A percentile compares a stretch with the other conserved stretches of the same genome.
Evolutionary conservation across 2,113 vertebrate species (phyloP).

Genomic region (Elgaria multicarinata): DNA sequence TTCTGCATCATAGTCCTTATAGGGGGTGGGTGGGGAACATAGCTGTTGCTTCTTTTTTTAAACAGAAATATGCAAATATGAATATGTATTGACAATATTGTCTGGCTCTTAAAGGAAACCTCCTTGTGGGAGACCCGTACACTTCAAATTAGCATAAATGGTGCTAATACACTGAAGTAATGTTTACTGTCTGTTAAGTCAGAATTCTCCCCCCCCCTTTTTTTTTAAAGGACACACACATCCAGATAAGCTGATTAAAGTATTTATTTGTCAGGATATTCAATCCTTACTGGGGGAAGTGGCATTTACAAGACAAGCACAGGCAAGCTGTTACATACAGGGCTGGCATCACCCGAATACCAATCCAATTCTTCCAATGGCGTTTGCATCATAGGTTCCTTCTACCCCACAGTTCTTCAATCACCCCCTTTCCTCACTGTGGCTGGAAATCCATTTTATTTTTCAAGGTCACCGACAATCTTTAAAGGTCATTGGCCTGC

Average conservation of each 20-base stretch:
- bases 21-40: not conserved
- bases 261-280: conserved; percentile 48
- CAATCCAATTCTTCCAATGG: conserved; percentile 59
- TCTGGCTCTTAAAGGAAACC: fast-evolving
- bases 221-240: conserved; percentile 28
- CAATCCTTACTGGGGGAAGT: not conserved
- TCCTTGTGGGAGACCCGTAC: not conserved
- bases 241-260: conserved; percentile 61
- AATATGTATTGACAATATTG: not conserved
- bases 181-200: conserved; percentile 60
- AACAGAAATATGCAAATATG: not conserved
- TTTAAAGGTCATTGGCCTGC: not conserved
- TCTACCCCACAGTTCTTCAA: conserved; percentile 44
- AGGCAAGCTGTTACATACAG: conserved; percentile 62
- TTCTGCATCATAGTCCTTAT: not conserved
- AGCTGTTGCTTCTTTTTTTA: not conserved
- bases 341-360: conserved; percentile 51
- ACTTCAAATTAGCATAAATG: conserved; percentile 32
- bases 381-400: conserved; percentile 20
- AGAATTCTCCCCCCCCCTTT: conserved; percentile 26
- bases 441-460: conserved; percentile 34
- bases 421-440: conserved; percentile 43
- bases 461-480: conserved; percentile 50
- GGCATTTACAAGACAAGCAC: conserved; percentile 47
- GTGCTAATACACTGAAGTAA: conserved; percentile 41